Conservation (phyloP, 1,140 invertebrate species). For the Doryteuthis pealeii region DNA sequence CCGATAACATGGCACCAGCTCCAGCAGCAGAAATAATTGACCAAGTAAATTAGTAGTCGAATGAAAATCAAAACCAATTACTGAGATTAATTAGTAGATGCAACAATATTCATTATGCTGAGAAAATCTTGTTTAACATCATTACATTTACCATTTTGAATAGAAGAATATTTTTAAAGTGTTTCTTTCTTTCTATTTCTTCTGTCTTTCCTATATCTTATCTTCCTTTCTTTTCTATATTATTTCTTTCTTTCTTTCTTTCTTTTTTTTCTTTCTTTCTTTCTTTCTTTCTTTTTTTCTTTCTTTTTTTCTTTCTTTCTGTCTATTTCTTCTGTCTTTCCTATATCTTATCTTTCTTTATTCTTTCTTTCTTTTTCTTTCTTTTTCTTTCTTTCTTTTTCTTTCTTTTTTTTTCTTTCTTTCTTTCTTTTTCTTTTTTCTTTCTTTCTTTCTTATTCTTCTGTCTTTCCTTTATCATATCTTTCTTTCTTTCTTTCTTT, state of each 20-base stretch:
- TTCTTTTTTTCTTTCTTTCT: background rate
- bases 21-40: background rate
- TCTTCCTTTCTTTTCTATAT: no score
- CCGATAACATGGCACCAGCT: background rate
- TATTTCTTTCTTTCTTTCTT: no score
- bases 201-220: no score
- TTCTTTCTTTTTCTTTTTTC: constrained; percentile 3
- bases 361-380: background rate
- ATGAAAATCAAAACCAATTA: no score
- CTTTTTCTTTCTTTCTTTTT: background rate
- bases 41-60: background rate
- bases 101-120: no score
- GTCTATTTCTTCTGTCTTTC: background rate
- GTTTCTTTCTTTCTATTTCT: no score
- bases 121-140: no score
- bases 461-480: background rate
- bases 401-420: background rate
- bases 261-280: background rate
- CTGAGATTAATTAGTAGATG: no score
- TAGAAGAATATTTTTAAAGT: no score
- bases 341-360: background rate
- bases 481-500: background rate
- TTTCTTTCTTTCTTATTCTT: constrained; percentile 5
- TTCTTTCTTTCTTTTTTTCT: background rate
- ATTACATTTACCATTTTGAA: no score